Base-by-base conservation (phyloP, 2,888 invertebrate genomes). In the Melikaiella ostensackeni region DNA sequence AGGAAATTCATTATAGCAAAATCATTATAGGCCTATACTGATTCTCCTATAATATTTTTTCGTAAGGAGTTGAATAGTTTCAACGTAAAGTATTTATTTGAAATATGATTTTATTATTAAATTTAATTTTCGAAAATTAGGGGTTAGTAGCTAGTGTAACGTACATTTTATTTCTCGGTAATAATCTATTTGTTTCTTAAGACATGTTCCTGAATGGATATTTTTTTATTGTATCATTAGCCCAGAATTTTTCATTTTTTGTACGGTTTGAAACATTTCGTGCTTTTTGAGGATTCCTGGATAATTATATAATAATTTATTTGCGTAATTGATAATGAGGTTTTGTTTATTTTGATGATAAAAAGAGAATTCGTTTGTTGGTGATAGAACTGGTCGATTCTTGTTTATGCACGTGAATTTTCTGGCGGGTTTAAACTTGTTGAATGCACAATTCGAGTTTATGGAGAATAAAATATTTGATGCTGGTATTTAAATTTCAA, bases 191-290 rank as follows among this genome's bases (percentile, higher is more conserved):
- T 27, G 2, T 7, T n/a, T 21, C 13, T n/a, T 9, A n/a, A n/a
- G n/a, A n/a, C n/a, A n/a, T 27, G 21, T 27, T 66, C 8, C 0
- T 7, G 19, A 16, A 16, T 55, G 5, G 2, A 21, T 21, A 16
- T 27, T 24, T 59, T 57, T 24, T 59, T 59, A 16, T 57, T 13
- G 11, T 2, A 55, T 8, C 19, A 7, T 9, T 11, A 9, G 11
- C n/a, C 42, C 6, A 5, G 42, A 16, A 0, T 16, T 42, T 16
- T 1, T 42, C 13, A 16, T 42, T 42, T 55, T 21, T 55, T 70
- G 50, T 30, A 70, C 70, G 66, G n/a, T n/a, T n/a, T n/a, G n/a
- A n/a, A n/a, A n/a, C n/a, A n/a, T 70, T 62, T 35, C 2, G 13
- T 30, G 8, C 2, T 63, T n/a, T 63, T 63, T 63, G 9, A 21